phyloP scores from a whole-genome alignment of 2,888 invertebrate species.

The Gisinianus flammeolus region DNA sequence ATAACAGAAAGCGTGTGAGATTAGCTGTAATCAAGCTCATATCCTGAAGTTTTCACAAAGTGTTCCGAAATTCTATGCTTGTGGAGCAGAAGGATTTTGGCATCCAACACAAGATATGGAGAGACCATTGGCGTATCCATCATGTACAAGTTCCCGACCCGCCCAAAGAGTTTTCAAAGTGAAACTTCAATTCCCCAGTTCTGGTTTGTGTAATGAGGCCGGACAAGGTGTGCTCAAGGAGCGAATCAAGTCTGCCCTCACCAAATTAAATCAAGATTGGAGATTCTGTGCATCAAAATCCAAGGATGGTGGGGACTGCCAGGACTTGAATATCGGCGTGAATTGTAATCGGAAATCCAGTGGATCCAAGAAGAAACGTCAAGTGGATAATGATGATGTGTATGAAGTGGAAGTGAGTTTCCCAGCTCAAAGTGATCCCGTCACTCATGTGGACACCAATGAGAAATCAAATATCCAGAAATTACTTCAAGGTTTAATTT shows the following conservation, averaged over 20 bases:
- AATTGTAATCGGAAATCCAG: slow-evolving; percentile 77
- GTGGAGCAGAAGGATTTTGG: slow-evolving; percentile 99
- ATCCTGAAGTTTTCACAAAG: slow-evolving; percentile 89
- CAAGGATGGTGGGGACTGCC: slow-evolving; percentile 81
- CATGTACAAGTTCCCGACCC: slow-evolving; percentile 87
- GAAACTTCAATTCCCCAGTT: slow-evolving; percentile 92
- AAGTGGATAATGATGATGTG: slow-evolving; percentile 69
- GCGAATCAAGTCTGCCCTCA: slow-evolving; percentile 85
- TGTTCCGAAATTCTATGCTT: slow-evolving; percentile 96
- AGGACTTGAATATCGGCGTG: slow-evolving; percentile 86
- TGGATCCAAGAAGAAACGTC: slow-evolving; percentile 66
- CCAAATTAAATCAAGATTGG: slow-evolving; percentile 92
- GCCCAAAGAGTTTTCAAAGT: slow-evolving; percentile 95
- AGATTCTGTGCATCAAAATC: slow-evolving; percentile 89
- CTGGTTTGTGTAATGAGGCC: slow-evolving; percentile 94
- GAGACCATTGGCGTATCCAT: slow-evolving; percentile 84
- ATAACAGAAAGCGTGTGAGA: slow-evolving; percentile 85
- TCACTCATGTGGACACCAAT: slow-evolving; percentile 83
- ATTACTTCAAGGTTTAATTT: slow-evolving; percentile 84
- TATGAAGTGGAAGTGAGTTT: slow-evolving; percentile 82
- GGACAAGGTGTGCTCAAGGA: slow-evolving; percentile 90
- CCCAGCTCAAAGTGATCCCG: slow-evolving; percentile 88
- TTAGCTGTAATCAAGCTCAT: slow-evolving; percentile 73
- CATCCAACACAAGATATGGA: slow-evolving; percentile 82
- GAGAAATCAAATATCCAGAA: slow-evolving; percentile 83